Base-by-base conservation (phyloP, 2,797 vertebrate species). In the Urophycis tenuis region DNA sequence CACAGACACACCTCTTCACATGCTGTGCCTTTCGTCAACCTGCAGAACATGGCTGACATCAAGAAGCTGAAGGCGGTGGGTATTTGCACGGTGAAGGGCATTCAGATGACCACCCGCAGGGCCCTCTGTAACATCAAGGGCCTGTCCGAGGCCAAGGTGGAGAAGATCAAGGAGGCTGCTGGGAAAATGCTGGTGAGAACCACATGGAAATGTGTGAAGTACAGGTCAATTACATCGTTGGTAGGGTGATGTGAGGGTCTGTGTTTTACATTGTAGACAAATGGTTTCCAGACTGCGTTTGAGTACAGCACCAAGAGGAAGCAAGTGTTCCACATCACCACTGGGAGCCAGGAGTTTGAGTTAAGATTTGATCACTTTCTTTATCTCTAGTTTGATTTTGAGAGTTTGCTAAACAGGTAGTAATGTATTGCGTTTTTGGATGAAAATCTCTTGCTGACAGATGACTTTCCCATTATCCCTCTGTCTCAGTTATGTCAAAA, bases 81-180 rank as follows among this genome's bases (percentile, higher is more conserved):
- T 60, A 99, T 99, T 90, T 99, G 97, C 88, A 99, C 97, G 0
- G 89, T 99, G 79, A 98, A 97, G 90, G 97, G 98, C 70, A 96
- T 99, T 89, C 97, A 99, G 87, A 99, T 99, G 97, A 98, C 96
- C 2, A 99, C 98, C 4, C 95, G 94, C 75, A 95, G 95, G 74
- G 92, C 96, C 4, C 88, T 99, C 53, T 96, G 95, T 90, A 99
- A 96, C 79, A 93, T 99, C 80, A 99, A 99, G 87, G 98, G 97
- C 17, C 93, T 99, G 80, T 99, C 98, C 1, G 98, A 99, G 87
- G 97, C 95, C 69, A 99, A 99, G 90, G 98, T 99, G 87, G 98
- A 99, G 81, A 99, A 99, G 89, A 99, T 99, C 84, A 99, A 99
- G 91, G 98, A 99, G 81, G 97, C 97, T 22, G 96, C 96, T 85